Evolutionary conservation across 92 coral and sea anemone species (phyloP), one percentile per base, ranked within the genome.

Genomic region (Heteractis magnifica): DNA sequence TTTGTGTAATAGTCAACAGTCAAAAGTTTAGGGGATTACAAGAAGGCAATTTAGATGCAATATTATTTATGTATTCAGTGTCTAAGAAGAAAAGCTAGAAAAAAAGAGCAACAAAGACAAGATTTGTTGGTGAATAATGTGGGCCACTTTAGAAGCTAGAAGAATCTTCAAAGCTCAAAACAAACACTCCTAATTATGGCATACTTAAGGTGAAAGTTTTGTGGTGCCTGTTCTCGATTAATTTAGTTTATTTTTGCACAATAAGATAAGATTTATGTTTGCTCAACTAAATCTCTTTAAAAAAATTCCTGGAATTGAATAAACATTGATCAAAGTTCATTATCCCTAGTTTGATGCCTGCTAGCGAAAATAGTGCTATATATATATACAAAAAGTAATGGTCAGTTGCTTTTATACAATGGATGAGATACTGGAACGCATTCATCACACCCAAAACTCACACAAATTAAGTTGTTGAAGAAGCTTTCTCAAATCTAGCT

Each of bases 231-330:
- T 62, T 16, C 23, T 18, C 34, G 18, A 20, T 62, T 8, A 68
- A 20, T 68, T 65, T 20, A n/a, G 49, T 8, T 68, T 23, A 10
- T 10, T 68, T 18, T 65, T 21, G 18, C 44, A 18, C 11, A 65
- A 26, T 10, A 68, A 68, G 44, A 26, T 10, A 68, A 68, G 44
- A 62, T 62, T 18, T 6, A n/a, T 62, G 70, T 68, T 64, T 64
- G 49, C 14, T 68, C 9, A 68, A 23, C 7, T 8, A 21, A 26
- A 68, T 68, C 49, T 26, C 15, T 23, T 68, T 1, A 68, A 68
- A 7, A 26, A 16, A 68, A 68, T 68, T 68, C 73, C 73, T 68
- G 73, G 49, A 68, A 68, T 68, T n/a, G 20, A 68, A 20, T 68
- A 10, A 8, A 68, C 44, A 68, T 26, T 14, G 73, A 10, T 20